A percentile compares a stretch with the other conserved stretches of the same genome.
Conservation (phyloP, 1,140 invertebrate species). For the Sycophila sp. region DNA sequence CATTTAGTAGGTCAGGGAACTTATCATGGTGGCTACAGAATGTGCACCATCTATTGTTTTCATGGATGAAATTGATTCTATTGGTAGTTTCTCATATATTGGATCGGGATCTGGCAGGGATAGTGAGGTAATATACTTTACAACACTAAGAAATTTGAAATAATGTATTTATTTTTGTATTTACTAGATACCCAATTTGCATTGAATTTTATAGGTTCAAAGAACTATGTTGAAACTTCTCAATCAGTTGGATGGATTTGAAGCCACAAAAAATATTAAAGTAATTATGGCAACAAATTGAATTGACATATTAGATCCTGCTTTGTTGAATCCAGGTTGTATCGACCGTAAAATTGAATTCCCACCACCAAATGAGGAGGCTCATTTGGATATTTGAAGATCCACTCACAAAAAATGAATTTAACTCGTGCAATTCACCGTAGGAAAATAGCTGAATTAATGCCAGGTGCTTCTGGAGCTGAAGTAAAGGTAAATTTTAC, state of each 20-base stretch:
- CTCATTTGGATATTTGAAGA: slow-evolving; percentile 97
- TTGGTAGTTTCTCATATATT: slow-evolving; percentile 97
- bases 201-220: slow-evolving; percentile 70
- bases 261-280: slow-evolving; percentile 99
- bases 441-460: slow-evolving; percentile 98
- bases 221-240: slow-evolving; percentile 99
- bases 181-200: too few species aligned
- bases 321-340: slow-evolving; percentile 93
- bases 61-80: slow-evolving; percentile 99
- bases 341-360: slow-evolving; percentile 99
- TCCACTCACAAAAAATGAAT: slow-evolving; percentile 99
- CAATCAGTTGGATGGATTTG: slow-evolving; percentile 99
- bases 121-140: slow-evolving; percentile 83
- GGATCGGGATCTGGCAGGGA: slow-evolving; percentile 98
- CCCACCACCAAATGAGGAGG: slow-evolving; percentile 99
- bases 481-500: slow-evolving; percentile 89
- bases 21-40: slow-evolving; percentile 99
- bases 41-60: slow-evolving; percentile 99
- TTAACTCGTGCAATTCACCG: slow-evolving; percentile 97
- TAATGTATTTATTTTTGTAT: not conserved
- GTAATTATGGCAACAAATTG: slow-evolving; percentile 99
- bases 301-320: slow-evolving; percentile 99
- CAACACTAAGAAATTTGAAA: not conserved
- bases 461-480: slow-evolving; percentile 99
- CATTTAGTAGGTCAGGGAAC: slow-evolving; percentile 98